Evolutionary conservation across 2,888 invertebrate species (phyloP).

Genomic region (Ennomos quercinarius): DNA sequence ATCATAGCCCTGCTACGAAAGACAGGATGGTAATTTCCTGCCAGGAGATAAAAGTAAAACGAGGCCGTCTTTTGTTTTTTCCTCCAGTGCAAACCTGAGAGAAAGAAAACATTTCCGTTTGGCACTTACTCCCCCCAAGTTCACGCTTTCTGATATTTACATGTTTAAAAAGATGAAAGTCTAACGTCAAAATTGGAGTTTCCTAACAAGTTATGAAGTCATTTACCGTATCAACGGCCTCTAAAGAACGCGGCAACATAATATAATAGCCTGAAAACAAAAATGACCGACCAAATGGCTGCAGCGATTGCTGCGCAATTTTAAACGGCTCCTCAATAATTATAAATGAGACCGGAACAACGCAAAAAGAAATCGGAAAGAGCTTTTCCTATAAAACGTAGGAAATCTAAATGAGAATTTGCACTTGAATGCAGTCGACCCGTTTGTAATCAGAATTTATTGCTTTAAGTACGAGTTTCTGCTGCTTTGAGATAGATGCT

Average conservation of each 20-base stretch:
- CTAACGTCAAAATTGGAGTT: slow-evolving; percentile 6
- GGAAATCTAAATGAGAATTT: slow-evolving; percentile 61
- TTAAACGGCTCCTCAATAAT: slow-evolving; percentile 29
- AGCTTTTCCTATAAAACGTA: slow-evolving; percentile 46
- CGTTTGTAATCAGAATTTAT: slow-evolving; percentile 66
- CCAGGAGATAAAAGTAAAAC: slow-evolving; percentile 40
- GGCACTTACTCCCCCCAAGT: background rate
- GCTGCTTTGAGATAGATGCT: slow-evolving; percentile 56
- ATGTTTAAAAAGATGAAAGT: slow-evolving; percentile 8
- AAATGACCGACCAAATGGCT: slow-evolving; percentile 8
- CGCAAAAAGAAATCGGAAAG: slow-evolving; percentile 37
- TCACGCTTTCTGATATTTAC: slow-evolving; percentile 4
- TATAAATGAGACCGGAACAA: slow-evolving; percentile 36
- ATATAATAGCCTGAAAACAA: slow-evolving; percentile 18
- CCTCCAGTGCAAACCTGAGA: slow-evolving; percentile 5
- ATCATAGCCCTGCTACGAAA: slow-evolving; percentile 18
- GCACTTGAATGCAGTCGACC: slow-evolving; percentile 59
- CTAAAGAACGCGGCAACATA: slow-evolving; percentile 6
- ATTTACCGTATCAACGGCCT: slow-evolving; percentile 8
- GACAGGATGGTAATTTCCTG: slow-evolving; percentile 41
- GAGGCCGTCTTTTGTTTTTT: slow-evolving; percentile 32
- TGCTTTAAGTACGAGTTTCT: slow-evolving; percentile 59
- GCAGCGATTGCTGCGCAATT: slow-evolving; percentile 24
- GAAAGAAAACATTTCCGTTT: slow-evolving; percentile 4
- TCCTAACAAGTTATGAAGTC: slow-evolving; percentile 14